These are phyloP conservation scores for Crocuta crocuta DNA, from an alignment of 2,113 vertebrate genomes.

Conservation along the genomic window DNA sequence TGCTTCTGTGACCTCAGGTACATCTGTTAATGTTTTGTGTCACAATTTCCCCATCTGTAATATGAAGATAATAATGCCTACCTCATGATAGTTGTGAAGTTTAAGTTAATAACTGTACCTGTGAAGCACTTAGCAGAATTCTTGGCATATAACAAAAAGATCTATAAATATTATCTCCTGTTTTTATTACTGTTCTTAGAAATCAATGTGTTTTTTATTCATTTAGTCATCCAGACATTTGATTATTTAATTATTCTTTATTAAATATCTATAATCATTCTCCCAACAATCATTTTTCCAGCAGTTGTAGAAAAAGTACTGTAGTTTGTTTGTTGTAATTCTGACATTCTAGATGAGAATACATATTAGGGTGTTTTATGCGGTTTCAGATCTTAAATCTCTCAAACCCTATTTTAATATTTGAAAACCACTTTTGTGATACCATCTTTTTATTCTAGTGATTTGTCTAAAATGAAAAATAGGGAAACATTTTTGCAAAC, in stretches of 20 bases:
- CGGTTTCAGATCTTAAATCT: not conserved
- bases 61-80: not conserved
- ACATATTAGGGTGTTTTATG: not conserved
- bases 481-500: not conserved
- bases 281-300: not conserved
- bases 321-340: not conserved
- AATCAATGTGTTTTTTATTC: not conserved
- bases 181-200: not conserved
- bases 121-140: not conserved
- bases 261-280: not conserved
- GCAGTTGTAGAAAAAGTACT: not conserved
- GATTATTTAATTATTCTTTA: not conserved
- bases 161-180: not conserved
- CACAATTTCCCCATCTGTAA: not conserved
- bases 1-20: not conserved
- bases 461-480: not conserved
- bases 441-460: not conserved
- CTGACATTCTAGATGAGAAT: not conserved
- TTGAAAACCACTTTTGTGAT: not conserved
- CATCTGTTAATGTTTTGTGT: not conserved
- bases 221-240: not conserved
- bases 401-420: not conserved
- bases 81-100: not conserved
- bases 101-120: not conserved
- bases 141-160: not conserved